phyloP scores from a whole-genome alignment of 2,888 invertebrate species.

The Antheraea assamensis region DNA sequence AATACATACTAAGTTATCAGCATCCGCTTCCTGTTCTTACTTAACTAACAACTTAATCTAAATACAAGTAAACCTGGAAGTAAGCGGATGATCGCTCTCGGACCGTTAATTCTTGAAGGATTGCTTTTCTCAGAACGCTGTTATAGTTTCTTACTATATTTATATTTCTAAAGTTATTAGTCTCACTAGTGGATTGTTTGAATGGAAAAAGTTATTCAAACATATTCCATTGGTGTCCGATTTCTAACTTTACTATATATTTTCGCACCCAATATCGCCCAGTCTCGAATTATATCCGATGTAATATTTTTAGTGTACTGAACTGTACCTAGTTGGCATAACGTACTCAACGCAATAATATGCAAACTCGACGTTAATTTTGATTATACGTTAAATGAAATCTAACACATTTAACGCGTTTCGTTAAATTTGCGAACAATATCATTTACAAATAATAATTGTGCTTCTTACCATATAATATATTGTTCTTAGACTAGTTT shows the following conservation, averaged over 20 bases:
- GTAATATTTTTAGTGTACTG: not conserved
- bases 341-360: not conserved
- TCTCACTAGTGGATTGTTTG: too few species aligned
- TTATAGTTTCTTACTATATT: not conserved
- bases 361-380: not conserved
- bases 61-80: not conserved
- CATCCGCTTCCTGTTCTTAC: not conserved
- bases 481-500: not conserved
- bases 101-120: not conserved
- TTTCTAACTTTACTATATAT: not conserved
- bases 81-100: not conserved
- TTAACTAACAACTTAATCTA: not conserved
- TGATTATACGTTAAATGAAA: not conserved
- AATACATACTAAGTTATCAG: not conserved
- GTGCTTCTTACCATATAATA: not conserved
- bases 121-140: not conserved
- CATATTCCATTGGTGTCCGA: not conserved
- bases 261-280: not conserved
- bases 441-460: too few species aligned
- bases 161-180: too few species aligned
- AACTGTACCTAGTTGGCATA: not conserved
- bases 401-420: too few species aligned
- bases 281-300: not conserved
- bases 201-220: not conserved
- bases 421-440: not conserved